Evolutionary conservation across 1,140 invertebrate genomes (phyloP).

Genomic region (Scaptodrosophila lebanonensis): DNA sequence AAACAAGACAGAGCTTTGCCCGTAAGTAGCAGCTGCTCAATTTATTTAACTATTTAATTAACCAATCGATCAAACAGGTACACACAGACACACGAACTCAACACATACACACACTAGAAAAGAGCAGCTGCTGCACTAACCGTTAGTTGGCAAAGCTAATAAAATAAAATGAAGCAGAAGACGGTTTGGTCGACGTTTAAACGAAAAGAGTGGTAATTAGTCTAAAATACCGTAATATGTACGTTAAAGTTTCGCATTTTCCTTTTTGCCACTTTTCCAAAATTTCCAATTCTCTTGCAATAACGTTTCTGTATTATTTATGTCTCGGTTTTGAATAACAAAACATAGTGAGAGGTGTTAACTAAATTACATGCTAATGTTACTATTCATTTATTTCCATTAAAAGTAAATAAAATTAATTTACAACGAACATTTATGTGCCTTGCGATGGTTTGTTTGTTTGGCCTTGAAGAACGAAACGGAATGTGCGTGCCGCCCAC

Average conservation of each 20-base stretch:
- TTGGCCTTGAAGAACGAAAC: constrained; percentile 16
- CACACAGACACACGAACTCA: constrained; percentile 2
- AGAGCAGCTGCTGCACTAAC: not conserved
- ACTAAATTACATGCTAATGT: constrained; percentile 33
- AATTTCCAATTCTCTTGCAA: constrained; percentile 37
- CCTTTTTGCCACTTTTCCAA: no score
- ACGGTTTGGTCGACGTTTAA: no score
- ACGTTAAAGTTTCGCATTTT: no score
- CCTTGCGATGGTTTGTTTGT: not conserved
- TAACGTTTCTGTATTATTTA: constrained; percentile 36
- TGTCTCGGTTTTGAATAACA: constrained; percentile 18
- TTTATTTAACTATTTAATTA: not conserved
- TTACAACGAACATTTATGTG: not conserved
- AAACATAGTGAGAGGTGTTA: constrained; percentile 11
- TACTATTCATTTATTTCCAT: constrained; percentile 37
- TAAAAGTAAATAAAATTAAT: constrained; percentile 11
- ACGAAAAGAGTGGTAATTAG: no score
- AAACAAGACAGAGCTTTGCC: constrained; percentile 54
- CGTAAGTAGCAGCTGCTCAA: no score
- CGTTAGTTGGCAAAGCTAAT: constrained; percentile 16
- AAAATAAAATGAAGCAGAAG: no score
- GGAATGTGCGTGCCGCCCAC: not conserved
- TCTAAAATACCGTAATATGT: no score
- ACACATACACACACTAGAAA: not conserved
- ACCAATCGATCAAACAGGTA: constrained; percentile 7